phyloP scores from a whole-genome alignment of 2,113 vertebrate genomes.

The Anolis carolinensis region DNA sequence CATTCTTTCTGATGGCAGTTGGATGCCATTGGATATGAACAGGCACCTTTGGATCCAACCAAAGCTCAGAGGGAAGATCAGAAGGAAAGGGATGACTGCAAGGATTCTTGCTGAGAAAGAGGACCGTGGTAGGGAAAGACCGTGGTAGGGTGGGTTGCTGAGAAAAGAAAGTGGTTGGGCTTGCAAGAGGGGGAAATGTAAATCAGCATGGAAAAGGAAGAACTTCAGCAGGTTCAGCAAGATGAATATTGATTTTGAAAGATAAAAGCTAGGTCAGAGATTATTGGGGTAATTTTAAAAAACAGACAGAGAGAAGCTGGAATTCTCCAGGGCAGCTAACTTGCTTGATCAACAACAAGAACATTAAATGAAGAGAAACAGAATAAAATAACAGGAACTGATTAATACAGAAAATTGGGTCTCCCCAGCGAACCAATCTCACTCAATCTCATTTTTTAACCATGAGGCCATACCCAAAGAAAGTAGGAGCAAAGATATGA shows the following conservation, averaged over 20 bases:
- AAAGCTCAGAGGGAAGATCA: neutral
- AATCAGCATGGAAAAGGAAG: neutral
- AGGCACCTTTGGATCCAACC: neutral
- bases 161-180: neutral
- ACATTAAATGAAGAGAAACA: constrained; percentile 18
- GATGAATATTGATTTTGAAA: constrained; percentile 48
- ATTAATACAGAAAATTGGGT: neutral
- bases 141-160: too few species aligned
- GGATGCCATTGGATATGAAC: too few species aligned
- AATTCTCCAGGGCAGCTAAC: constrained; percentile 35
- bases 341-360: constrained; percentile 32
- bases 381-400: neutral
- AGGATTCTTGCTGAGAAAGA: neutral
- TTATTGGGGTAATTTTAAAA: constrained; percentile 22
- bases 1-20: neutral
- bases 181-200: neutral
- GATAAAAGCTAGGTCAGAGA: constrained; percentile 35
- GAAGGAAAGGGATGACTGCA: neutral
- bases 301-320: constrained; percentile 24
- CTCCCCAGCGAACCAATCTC: neutral
- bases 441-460: neutral
- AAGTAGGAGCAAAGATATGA: neutral
- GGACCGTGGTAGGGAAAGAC: neutral
- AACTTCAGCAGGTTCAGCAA: constrained; percentile 16
- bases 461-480: neutral